These are phyloP conservation scores for Virgularia gustaviana DNA, from an alignment of 92 coral and sea anemone genomes.

Conservation along the genomic window DNA sequence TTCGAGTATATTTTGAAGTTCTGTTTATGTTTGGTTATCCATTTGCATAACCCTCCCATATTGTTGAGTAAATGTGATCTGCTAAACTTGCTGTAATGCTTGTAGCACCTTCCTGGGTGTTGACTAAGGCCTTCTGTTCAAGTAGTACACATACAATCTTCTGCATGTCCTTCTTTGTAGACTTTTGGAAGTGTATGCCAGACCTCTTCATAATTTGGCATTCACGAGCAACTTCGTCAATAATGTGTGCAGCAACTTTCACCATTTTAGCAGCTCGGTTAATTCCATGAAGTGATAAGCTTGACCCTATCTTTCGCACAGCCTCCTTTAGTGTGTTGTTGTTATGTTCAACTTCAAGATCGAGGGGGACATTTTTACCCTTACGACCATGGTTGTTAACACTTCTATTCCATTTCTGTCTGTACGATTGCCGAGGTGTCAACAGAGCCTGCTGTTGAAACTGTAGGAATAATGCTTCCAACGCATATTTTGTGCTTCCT, in stretches of 20 bases:
- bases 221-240: no score
- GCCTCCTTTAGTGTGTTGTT: neutral
- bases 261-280: no score
- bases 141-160: slow-evolving; percentile 24
- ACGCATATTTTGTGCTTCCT: no score
- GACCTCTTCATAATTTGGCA: neutral
- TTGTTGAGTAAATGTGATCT: slow-evolving; percentile 16
- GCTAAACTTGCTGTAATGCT: slow-evolving; percentile 1
- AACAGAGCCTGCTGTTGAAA: no score
- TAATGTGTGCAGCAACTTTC: neutral
- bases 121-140: slow-evolving; percentile 8
- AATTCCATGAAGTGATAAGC: no score
- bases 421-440: neutral
- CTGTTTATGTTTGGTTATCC: slow-evolving; percentile 35
- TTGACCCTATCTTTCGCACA: neutral
- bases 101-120: slow-evolving; percentile 14
- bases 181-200: slow-evolving; percentile 5
- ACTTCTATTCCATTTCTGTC: slow-evolving; percentile 11
- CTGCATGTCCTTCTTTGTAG: neutral
- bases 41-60: slow-evolving; percentile 24
- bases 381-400: neutral
- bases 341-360: slow-evolving; percentile 16
- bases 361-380: slow-evolving; percentile 4
- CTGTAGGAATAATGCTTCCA: no score
- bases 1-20: slow-evolving; percentile 23